Evolutionary conservation across 2,113 vertebrate genomes (phyloP), one percentile per base, ranked within the genome.

Genomic region (Centrocercus urophasianus): DNA sequence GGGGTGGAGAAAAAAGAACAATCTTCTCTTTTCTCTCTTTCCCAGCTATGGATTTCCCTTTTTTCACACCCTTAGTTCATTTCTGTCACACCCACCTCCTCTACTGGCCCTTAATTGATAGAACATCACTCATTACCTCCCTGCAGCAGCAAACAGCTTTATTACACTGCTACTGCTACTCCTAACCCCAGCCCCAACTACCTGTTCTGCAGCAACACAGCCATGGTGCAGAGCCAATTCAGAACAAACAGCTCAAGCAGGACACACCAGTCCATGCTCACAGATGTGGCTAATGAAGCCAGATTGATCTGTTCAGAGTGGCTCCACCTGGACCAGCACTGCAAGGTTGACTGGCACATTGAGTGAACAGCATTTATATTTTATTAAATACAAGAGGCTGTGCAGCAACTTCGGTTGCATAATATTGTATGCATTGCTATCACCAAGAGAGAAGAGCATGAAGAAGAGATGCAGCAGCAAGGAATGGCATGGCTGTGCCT

Each of bases 81-180:
- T 88, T 73, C 50, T 74, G 21, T 63, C 50, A 69, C 36, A 76
- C 12, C 11, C 66, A 83, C 30, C 43, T 73, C 22, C 54, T 48
- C 11, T 52, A 18, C 8, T 8, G 20, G 20, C 45, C 61, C 21
- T 89, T 70, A 24, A 36, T 10, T 52, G 32, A 3, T 32, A 43
- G 54, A 48, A 65, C 43, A 30, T 73, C 2, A 0, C 47, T 57
- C 0, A 0, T 76, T 61, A 47, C n/a, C 18, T 89, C 78, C 59
- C 56, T 45, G 47, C 17, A 78, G 69, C 69, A 88, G 24, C 42
- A 86, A 24, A 17, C 36, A 40, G 38, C 4, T 60, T 92, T 30
- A 20, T 66, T 45, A 38, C 7, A 8, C 38, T 60, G 36, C 45
- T 81, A 11, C 50, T 60, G 38, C 36, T 81, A 9, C 34, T 86